Base-by-base conservation (phyloP, 2,113 vertebrate species). In the Anarrhichthys ocellatus region DNA sequence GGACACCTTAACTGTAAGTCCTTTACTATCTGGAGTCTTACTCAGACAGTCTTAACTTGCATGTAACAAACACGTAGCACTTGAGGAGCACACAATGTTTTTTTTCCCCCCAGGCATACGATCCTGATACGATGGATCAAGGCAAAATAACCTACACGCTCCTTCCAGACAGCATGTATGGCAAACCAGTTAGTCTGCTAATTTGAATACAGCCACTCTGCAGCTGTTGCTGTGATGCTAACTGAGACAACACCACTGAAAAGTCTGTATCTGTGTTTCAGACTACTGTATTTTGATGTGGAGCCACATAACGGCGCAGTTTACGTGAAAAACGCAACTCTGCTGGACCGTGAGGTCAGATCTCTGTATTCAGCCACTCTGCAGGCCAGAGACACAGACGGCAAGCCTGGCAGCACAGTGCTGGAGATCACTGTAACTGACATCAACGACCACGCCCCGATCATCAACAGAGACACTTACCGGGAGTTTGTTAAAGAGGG, bases 141-240 rank as follows among this genome's bases (percentile, higher is more conserved):
- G 96, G 92, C 62, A 90, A 40, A 0, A 91, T 99, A 86, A 96
- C 94, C 52, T 99, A 99, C 88, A 92, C 50, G 46, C 94, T 99
- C 82, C 92, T 97, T 58, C 96, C 96, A 0, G 94, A 96, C 1
- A 96, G 72, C 82, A 96, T 98, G 98, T 99, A 96, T 0, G 96
- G 95, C 78, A 77, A 24, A 9, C 46, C 15, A 29, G 24, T 69
- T 42, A 46, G 18, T 68, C 34, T 64, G n/a, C 2, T 52, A 14
- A 69, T 46, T 7, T 80, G n/a, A 75, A 32, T 22, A 14, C 7
- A 65, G 42, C 29, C 10, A 3, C 10, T 50, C 2, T 64, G 1
- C 66, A 22, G 4, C 14, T 63, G 67, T 11, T 71, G 27, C 18
- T 52, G 34, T 14, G 20, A 27, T 17, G 59, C 9, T 14, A 29